Evolutionary conservation across 2,888 invertebrate genomes (phyloP), one percentile per base, ranked within the genome.

Genomic region (Masnerella sp.): DNA sequence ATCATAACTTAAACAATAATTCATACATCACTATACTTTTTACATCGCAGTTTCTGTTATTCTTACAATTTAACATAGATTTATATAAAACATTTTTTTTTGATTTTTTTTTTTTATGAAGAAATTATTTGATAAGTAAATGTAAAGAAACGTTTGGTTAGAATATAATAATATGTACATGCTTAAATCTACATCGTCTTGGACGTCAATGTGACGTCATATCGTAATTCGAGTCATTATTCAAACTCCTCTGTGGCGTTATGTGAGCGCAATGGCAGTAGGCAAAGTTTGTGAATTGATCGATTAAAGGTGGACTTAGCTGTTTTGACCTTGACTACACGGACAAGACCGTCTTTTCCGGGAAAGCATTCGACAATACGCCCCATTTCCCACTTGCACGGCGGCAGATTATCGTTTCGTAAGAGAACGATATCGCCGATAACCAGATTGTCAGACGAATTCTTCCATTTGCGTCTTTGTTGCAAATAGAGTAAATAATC

Each of bases 351-450:
- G 11, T 64, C 43, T 11, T 18, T 64, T 1, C 64, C 64, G 0
- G 22, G 34, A 34, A 43, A 52, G 18, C 64, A 64, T 34, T 43
- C 12, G 25, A 45, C 25, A 0, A 64, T 14, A 1, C 64, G 52
- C 9, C 45, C 43, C 17, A 64, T 14, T 14, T 64, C 52, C 64
- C 52, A 64, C 5, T 64, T 64, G 9, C 25, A 34, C 9, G 52
- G 43, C 5, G 64, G 52, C 45, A 64, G 36, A 14, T 5, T 11
- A 22, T 64, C 36, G 34, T 34, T 52, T 17, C 64, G 64, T 5
- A 64, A 15, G 9, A 64, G 25, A 14, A 52, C 64, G 22, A 52
- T 34, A 43, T 64, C 32, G 9, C 34, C 62, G 8, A 30, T 22
- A 2, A 1, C n/a, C n/a, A 52, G 5, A 15, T 62, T 56, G 4